phyloP scores from a whole-genome alignment of 2,888 invertebrate genomes.

The Callosobruchus maculatus region DNA sequence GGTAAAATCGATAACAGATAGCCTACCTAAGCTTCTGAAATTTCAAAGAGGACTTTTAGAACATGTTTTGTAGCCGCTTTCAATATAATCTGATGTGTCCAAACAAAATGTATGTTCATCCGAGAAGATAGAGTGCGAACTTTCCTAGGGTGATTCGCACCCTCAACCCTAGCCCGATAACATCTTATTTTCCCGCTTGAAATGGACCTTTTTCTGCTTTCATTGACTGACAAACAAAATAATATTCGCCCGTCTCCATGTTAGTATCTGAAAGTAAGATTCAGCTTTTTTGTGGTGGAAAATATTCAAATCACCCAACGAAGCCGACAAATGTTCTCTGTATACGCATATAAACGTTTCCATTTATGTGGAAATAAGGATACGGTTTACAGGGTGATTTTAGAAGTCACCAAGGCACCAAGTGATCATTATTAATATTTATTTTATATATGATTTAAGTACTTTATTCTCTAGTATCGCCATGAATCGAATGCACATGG shows the following conservation, averaged over 20 bases:
- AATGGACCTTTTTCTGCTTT: background rate
- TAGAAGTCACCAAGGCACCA: background rate
- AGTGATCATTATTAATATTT: no score
- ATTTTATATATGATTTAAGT: no score
- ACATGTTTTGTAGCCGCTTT: no score
- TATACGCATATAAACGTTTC: background rate
- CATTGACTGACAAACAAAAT: background rate
- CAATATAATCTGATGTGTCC: no score
- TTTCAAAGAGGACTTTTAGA: background rate
- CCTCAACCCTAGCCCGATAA: background rate
- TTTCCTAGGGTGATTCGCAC: background rate
- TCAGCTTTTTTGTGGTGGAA: background rate
- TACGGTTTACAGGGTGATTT: background rate
- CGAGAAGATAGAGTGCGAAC: no score
- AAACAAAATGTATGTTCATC: no score
- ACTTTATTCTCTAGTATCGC: no score
- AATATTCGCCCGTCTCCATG: background rate
- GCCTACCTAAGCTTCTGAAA: background rate
- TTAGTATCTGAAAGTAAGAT: background rate
- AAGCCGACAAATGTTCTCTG: background rate
- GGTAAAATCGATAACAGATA: no score
- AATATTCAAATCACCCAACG: background rate
- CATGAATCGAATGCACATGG: no score
- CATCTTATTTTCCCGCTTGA: background rate
- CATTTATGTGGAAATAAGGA: background rate